Evolutionary conservation across 2,113 vertebrate genomes (phyloP).

Genomic region (Nyctibius bracteatus): DNA sequence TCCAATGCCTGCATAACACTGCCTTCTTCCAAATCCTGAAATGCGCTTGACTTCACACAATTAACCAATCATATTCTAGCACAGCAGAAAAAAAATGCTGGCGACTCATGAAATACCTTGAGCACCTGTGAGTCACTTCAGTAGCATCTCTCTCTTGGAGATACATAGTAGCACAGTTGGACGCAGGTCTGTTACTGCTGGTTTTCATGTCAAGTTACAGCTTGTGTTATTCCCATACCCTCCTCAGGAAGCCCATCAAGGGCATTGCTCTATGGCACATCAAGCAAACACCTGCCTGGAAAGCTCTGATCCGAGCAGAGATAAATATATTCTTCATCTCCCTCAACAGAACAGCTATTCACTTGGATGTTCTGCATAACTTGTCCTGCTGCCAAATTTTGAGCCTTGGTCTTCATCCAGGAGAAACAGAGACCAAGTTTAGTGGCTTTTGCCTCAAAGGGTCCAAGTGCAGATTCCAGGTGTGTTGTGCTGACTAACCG

Average conservation of each 20-base stretch:
- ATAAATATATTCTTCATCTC: not conserved
- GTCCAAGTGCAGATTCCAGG: not conserved
- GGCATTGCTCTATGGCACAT: not conserved
- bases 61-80: not conserved
- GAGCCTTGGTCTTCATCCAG: conserved; percentile 38
- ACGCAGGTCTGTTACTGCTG: not conserved
- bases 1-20: rapidly evolving
- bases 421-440: not conserved
- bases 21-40: not conserved
- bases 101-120: not conserved
- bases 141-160: not conserved
- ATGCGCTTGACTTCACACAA: not conserved
- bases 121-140: not conserved
- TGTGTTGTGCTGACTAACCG: not conserved
- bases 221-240: not conserved
- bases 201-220: not conserved
- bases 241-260: not conserved
- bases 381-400: conserved; percentile 32
- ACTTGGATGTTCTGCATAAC: not conserved
- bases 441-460: not conserved
- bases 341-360: not conserved
- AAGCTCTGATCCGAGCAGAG: not conserved
- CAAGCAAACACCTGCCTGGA: not conserved
- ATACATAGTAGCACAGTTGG: not conserved
- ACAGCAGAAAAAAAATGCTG: not conserved